These are phyloP conservation scores for Ichneumoninae sp. DNA, from an alignment of 2,888 invertebrate species.

Conservation along the genomic window DNA sequence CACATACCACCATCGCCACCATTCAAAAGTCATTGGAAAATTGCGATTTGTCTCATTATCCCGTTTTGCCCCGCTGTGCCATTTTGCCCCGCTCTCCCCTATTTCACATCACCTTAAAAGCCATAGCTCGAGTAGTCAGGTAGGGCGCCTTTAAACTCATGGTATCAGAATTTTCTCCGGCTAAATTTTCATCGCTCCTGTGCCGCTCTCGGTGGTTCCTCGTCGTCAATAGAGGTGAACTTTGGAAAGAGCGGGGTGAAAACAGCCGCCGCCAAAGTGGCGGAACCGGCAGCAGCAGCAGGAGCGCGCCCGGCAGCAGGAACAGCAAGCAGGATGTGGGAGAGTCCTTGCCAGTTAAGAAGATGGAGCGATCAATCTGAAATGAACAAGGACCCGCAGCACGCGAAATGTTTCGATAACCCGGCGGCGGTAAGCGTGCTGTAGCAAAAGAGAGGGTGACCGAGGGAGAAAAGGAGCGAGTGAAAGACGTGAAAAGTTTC, in stretches of 20 bases:
- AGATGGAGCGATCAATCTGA: constrained; percentile 68
- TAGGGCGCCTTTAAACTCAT: constrained; percentile 19
- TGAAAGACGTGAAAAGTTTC: constrained; percentile 55
- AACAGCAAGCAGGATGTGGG: constrained; percentile 41
- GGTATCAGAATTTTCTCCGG: constrained; percentile 24
- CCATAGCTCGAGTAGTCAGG: neutral
- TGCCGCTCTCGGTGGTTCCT: constrained; percentile 29
- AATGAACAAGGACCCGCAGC: constrained; percentile 64
- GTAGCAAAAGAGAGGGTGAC: constrained; percentile 29
- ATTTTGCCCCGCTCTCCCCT: no score
- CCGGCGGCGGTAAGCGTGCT: constrained; percentile 34
- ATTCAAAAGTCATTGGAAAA: no score
- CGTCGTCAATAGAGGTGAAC: constrained; percentile 35
- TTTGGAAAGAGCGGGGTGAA: constrained; percentile 40
- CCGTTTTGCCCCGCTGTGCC: no score
- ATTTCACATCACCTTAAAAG: neutral
- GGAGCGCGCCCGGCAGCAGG: constrained; percentile 17
- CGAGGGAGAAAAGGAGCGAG: constrained; percentile 42
- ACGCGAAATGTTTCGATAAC: constrained; percentile 70
- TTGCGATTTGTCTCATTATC: no score
- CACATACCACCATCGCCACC: no score
- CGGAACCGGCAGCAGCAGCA: constrained; percentile 26
- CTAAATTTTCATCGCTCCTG: constrained; percentile 55
- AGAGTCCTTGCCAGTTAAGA: constrained; percentile 63
- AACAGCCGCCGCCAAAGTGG: constrained; percentile 43